Evolutionary conservation across 1,140 invertebrate species (phyloP), one percentile per base, ranked within the genome.

Genomic region (Diorhabda carinulata): DNA sequence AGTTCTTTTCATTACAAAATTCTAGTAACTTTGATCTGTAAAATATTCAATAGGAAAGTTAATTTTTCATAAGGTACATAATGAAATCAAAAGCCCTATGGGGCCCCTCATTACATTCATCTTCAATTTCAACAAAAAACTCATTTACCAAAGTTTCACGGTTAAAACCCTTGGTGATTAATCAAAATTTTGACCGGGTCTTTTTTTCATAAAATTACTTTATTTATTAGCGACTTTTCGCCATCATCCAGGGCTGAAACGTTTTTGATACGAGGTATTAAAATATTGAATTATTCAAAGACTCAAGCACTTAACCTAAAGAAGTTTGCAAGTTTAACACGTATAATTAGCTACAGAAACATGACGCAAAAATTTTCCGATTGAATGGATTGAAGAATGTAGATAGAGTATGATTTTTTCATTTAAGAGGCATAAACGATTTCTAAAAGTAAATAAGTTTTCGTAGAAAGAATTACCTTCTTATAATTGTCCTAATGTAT

Each of bases 71-170:
- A 25, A 25, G 25, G 25, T 25, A 25, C 42, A 5, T 60, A 41
- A 60, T 10, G 8, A 60, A 60, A 41, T 25, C 25, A 10, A 60
- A 60, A 60, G 58, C 25, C 58, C 58, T 60, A 25, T 41, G 58
- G 58, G n/a, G 10, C 41, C 41, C 44, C 52, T 64, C 44, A 64
- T 64, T 64, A 64, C 25, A 25, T 64, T 47, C n/a, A 64, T 10
- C 44, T 45, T 40, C 45, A 40, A 64, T 45, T 64, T 45, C 44
- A 47, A 43, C 58, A 60, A 64, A 64, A 64, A 64, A 64, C 43
- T 44, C 62, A 64, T 64, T 64, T 45, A 45, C 62, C 41, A 10
- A 64, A 64, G 43, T 64, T 64, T 64, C 52, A 40, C 43, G n/a
- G 43, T 64, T 44, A n/a, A 64, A 25, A 25, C n/a, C 43, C n/a